A percentile compares a stretch with the other conserved stretches of the same genome.
Evolutionary conservation across 2,888 invertebrate genomes (phyloP).

Genomic region (Drosophila demipolita): DNA sequence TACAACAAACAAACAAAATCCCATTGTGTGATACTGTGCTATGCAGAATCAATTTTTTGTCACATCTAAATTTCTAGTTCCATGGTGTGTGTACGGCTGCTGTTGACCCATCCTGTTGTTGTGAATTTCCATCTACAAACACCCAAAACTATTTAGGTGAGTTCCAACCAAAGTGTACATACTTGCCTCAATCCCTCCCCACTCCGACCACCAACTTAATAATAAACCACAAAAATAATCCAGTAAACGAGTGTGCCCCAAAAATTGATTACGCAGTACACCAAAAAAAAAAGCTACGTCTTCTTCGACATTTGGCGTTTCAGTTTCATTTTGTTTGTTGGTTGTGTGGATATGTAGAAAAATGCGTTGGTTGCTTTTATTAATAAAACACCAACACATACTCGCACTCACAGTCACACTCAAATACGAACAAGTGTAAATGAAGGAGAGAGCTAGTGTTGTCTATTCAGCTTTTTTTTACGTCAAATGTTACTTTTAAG

Average conservation of each 20-base stretch:
- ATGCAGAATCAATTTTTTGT: conserved; percentile 35
- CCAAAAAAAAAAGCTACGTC: conserved; percentile 39
- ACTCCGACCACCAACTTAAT: conserved; percentile 26
- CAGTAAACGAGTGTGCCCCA: conserved; percentile 44
- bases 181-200: conserved; percentile 14
- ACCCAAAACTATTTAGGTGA: conserved; percentile 60
- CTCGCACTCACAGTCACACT: conserved; percentile 14
- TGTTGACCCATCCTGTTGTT: conserved; percentile 48
- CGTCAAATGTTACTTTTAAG: neutral
- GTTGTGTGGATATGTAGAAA: conserved; percentile 48
- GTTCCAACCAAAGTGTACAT: conserved; percentile 27
- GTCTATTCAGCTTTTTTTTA: conserved; percentile 11
- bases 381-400: conserved; percentile 66
- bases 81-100: conserved; percentile 51
- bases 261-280: conserved; percentile 76
- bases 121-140: conserved; percentile 58
- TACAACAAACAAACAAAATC: conserved; percentile 11
- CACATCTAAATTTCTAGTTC: conserved; percentile 49
- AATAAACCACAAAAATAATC: conserved; percentile 54
- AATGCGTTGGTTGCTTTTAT: conserved; percentile 78
- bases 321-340: conserved; percentile 58
- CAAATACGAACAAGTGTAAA: conserved; percentile 58
- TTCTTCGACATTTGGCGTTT: conserved; percentile 54
- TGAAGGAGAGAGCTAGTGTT: conserved; percentile 34
- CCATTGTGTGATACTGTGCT: conserved; percentile 35